These are phyloP conservation scores for Anguilla obscura DNA, from an alignment of 2,797 vertebrate genomes.

Conservation along the genomic window DNA sequence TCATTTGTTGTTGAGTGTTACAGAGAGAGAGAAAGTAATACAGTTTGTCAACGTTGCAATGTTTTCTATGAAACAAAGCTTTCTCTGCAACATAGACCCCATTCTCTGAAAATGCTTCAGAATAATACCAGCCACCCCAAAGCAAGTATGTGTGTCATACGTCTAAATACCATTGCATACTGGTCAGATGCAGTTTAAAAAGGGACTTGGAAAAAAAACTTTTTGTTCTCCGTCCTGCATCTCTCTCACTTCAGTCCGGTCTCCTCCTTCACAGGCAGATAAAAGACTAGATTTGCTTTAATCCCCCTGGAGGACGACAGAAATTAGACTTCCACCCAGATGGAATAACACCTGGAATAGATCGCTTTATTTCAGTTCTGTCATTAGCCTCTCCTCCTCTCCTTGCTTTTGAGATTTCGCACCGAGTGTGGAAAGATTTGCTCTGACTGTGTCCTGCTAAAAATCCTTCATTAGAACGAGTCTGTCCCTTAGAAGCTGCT, in stretches of 20 bases:
- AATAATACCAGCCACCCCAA: neutral
- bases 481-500: slow-evolving; percentile 8
- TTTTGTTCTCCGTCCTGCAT: neutral
- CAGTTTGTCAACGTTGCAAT: neutral
- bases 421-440: slow-evolving; percentile 33
- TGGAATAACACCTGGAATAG: slow-evolving; percentile 51
- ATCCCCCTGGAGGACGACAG: slow-evolving; percentile 46
- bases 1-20: neutral
- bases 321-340: slow-evolving; percentile 54
- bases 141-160: neutral
- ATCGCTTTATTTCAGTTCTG: slow-evolving; percentile 55
- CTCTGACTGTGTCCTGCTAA: slow-evolving; percentile 14
- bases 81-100: neutral
- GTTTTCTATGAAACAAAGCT: neutral
- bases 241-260: slow-evolving; percentile 11
- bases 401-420: slow-evolving; percentile 39
- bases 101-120: neutral
- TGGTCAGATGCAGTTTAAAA: neutral
- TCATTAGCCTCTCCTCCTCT: slow-evolving; percentile 49
- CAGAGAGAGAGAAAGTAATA: neutral
- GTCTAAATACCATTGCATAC: neutral
- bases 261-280: slow-evolving; percentile 25
- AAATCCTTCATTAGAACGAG: slow-evolving; percentile 31
- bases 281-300: slow-evolving; percentile 41
- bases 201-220: neutral